Evolutionary conservation across 2,113 vertebrate genomes (phyloP), one percentile per base, ranked within the genome.

Genomic region (Struthio camelus): DNA sequence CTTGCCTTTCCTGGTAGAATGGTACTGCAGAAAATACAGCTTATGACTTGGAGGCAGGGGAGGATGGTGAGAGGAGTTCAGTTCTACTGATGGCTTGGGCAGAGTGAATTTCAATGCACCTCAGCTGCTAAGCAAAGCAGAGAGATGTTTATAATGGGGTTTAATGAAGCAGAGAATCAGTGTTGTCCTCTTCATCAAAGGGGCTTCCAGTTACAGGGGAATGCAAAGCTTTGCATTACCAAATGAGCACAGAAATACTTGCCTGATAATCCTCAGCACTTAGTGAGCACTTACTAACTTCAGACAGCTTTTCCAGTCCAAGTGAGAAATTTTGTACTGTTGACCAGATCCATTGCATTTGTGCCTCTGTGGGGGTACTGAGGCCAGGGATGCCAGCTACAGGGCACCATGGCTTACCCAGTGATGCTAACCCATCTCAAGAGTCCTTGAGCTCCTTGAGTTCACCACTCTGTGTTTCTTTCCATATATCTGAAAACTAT

Each of bases 101-200:
- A 86, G 82, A 40, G 59, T 44, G 66, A 56, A 87, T 95, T 88
- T 69, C 80, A 73, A 10, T 73, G 11, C 3, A n/a, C 76, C 44
- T 28, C 53, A 85, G 91, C 50, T 40, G 76, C 71, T 58, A 80
- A 62, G 40, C 50, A 64, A 81, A 87, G 83, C 72, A 53, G 44
- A 34, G n/a, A 40, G 34, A n/a, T 46, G 73, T 70, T 87, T 64
- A 50, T 51, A 54, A 76, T 1, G 4, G 80, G 67, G 59, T 93
- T 90, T 94, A 96, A 92, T 61, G 89, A 96, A 84, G 93, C 85
- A 93, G 90, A 84, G 87, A 67, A 88, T 91, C 11, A 0, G 5
- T 56, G 80, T 28, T 91, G 90, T 85, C 78, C 66, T 89, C 77
- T 40, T 44, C 75, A 82, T 83, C 91, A 78, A 77, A 96, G 90